Evolutionary conservation across 2,888 invertebrate genomes (phyloP), one percentile per base, ranked within the genome.

Genomic region (Cotesia congregata): DNA sequence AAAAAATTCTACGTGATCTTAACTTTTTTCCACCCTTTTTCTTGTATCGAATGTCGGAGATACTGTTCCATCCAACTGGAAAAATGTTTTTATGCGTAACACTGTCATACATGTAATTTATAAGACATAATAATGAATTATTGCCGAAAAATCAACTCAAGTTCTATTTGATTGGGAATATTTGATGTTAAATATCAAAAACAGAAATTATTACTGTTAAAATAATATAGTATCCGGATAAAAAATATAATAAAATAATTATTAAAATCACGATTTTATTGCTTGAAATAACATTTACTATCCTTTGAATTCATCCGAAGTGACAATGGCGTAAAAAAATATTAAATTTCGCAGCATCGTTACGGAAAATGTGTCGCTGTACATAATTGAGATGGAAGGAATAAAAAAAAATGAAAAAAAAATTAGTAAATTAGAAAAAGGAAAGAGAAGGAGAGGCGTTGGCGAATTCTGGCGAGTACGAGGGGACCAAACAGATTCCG

Each of bases 1-100:
- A 81, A 81, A 80, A 81, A 80, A 80, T 78, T 78, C 80, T 75
- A 80, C 79, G 79, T 75, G 78, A 79, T 60, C 60, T 40, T 40
- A 15, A 68, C 50, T 40, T 15, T 67, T 38, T 38, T 30, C 60
- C 30, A 7, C 59, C 38, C 62, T 70, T 61, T 65, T 67, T 20
- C 40, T 59, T 39, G 38, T 67, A 62, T 62, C 62, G 15, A 62
- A 15, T 62, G 6, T 62, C 62, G 2, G 15, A 62, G 6, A 62
- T 62, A 62, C 62, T 15, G 17, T 62, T 62, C 15, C 62, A 62
- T 3, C 50, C 50, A 12, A 50, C 50, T 50, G 50, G 2, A 50
- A 50, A 50, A 50, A 12, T 50, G n/a, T n/a, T 62, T 62, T 59
- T 59, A 12, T 59, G 5, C n/a, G 1, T 7, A 7, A 17, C 17